Percentiles rank a stretch among this genome's conserved stretches.
Conservation (phyloP, 2,113 vertebrate genomes). For the Tachysurus fulvidraco region DNA sequence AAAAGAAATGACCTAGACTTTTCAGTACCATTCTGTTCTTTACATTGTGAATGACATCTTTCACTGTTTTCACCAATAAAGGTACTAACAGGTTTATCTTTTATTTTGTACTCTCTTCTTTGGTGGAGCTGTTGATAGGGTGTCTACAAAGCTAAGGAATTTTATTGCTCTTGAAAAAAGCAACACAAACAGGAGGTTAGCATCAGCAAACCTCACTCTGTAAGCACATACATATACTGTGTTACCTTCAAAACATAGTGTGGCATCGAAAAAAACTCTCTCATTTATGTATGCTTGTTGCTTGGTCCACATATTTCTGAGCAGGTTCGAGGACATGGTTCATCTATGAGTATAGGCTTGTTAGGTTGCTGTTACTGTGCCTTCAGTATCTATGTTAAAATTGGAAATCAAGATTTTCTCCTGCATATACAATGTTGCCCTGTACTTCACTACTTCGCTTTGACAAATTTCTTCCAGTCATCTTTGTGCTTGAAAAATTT, state of each 20-base stretch:
- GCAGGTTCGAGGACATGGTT: not conserved
- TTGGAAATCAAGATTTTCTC: not conserved
- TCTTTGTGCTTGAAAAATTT: not conserved
- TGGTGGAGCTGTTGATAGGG: not conserved
- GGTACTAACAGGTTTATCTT: not conserved
- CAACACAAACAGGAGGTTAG: not conserved
- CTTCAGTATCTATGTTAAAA: not conserved
- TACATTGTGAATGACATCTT: not conserved
- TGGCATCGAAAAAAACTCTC: not conserved
- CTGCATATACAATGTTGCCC: not conserved
- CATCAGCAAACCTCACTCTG: not conserved
- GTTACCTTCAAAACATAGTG: not conserved
- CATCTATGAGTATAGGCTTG: not conserved
- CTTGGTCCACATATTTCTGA: not conserved
- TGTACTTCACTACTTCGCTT: not conserved
- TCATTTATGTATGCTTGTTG: not conserved
- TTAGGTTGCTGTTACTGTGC: not conserved
- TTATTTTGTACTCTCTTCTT: not conserved
- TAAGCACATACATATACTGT: not conserved
- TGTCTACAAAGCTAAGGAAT: not conserved
- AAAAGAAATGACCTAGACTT: too few relatives aligned
- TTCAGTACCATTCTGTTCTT: not conserved
- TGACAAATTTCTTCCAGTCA: not conserved
- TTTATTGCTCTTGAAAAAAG: not conserved
- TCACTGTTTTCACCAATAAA: not conserved